Conservation (phyloP, 2,797 vertebrate species). For the Sitta carolinensis region DNA sequence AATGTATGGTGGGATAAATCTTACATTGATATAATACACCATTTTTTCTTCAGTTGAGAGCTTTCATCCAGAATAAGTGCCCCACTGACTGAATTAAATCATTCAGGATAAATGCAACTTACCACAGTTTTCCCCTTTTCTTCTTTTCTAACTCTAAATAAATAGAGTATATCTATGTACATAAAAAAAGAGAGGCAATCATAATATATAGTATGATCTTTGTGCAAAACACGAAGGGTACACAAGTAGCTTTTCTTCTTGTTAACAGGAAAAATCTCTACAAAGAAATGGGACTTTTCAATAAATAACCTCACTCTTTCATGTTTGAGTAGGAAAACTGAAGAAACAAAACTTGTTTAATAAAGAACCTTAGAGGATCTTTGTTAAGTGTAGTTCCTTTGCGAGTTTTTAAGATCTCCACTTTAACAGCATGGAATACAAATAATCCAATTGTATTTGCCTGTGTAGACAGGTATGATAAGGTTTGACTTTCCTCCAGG, state of each 20-base stretch:
- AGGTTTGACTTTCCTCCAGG: neutral
- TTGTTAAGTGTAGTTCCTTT: neutral
- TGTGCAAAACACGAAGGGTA: neutral
- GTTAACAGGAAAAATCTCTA: neutral
- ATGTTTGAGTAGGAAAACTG: neutral
- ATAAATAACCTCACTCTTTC: neutral
- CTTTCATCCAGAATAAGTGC: neutral
- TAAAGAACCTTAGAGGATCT: neutral
- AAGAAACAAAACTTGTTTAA: neutral
- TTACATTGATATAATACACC: neutral
- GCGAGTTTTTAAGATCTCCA: neutral
- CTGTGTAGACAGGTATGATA: neutral
- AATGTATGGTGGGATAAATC: neutral
- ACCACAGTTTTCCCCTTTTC: neutral
- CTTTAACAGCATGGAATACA: neutral
- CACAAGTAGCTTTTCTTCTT: neutral
- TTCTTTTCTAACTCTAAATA: neutral
- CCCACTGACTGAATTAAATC: neutral
- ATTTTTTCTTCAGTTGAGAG: neutral
- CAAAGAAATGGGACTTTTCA: neutral
- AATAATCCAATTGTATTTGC: neutral
- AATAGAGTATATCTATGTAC: neutral
- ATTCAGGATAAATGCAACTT: neutral
- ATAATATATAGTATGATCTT: neutral
- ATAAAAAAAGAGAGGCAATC: neutral